Evolutionary conservation across 2,113 vertebrate species (phyloP).

Genomic region (Protomyctophum bolini): DNA sequence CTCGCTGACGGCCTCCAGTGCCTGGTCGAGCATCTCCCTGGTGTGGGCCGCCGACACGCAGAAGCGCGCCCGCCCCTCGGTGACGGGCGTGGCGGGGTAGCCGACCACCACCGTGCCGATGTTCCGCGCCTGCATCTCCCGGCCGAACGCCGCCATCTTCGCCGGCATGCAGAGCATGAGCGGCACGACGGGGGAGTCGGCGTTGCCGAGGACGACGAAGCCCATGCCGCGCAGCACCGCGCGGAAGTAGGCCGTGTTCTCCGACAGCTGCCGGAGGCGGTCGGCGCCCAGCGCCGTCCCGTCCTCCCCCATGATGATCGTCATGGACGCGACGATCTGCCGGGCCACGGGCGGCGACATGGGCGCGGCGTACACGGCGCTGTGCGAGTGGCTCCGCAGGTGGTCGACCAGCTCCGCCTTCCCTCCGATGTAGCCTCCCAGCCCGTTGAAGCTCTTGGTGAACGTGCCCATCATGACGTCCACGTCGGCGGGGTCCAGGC

Average conservation of each 20-base stretch:
- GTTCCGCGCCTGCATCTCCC: conserved; percentile 96
- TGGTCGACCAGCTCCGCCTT: conserved; percentile 92
- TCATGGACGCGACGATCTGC: conserved; percentile 93
- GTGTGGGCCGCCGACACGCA: conserved; percentile 95
- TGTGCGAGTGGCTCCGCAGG: conserved; percentile 91
- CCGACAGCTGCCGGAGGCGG: no score
- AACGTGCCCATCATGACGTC: conserved; percentile 98
- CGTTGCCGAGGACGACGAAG: no score
- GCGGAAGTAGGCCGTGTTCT: no score
- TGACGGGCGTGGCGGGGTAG: conserved; percentile 96
- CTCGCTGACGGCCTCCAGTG: no score
- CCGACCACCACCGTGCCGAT: conserved; percentile 95
- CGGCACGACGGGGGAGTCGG: no score
- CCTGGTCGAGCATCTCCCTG: conserved; percentile 92
- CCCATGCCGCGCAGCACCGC: no score
- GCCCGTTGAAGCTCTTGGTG: conserved; percentile 93
- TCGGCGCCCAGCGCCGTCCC: conserved; percentile 84
- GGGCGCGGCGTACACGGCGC: conserved; percentile 89
- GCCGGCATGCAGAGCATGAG: no score
- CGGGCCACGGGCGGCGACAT: conserved; percentile 90
- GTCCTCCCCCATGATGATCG: conserved; percentile 95
- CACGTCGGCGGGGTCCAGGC: conserved; percentile 87
- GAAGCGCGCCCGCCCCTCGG: conserved; percentile 95
- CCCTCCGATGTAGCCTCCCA: conserved; percentile 94
- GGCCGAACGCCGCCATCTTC: conserved; percentile 82